phyloP scores from a whole-genome alignment of 2,888 invertebrate species.

The Drosophila emarginata region DNA sequence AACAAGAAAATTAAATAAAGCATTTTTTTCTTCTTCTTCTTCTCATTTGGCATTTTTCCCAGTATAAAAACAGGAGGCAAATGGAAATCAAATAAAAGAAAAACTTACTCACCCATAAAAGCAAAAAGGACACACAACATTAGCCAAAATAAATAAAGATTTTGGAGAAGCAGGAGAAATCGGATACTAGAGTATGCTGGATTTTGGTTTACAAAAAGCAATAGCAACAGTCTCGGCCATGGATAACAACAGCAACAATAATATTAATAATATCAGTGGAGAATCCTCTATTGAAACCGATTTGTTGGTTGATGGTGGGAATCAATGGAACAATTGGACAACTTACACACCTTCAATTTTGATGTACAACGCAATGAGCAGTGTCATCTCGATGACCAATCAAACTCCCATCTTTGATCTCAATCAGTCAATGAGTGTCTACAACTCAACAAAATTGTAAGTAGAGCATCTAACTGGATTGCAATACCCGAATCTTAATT shows the following conservation, averaged over 20 bases:
- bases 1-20: constrained; percentile 63
- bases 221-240: constrained; percentile 33
- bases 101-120: background rate
- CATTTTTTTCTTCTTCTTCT: constrained; percentile 32
- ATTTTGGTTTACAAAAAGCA: constrained; percentile 1
- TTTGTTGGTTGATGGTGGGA: constrained; percentile 35
- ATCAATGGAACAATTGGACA: constrained; percentile 66
- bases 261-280: constrained; percentile 2
- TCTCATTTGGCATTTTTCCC: constrained; percentile 48
- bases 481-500: constrained; percentile 55
- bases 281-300: constrained; percentile 30
- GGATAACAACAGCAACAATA: constrained; percentile 31
- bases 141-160: constrained; percentile 50
- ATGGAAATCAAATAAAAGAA: constrained; percentile 68
- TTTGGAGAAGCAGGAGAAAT: constrained; percentile 13
- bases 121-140: constrained; percentile 60
- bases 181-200: constrained; percentile 15
- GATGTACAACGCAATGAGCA: constrained; percentile 60
- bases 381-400: constrained; percentile 53
- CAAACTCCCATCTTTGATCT: constrained; percentile 54
- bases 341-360: constrained; percentile 55
- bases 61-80: constrained; percentile 50
- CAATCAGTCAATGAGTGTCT: constrained; percentile 25
- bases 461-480: constrained; percentile 33
- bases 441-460: constrained; percentile 63